Evolutionary conservation across 2,113 vertebrate species (phyloP).

Genomic region (Zootoca vivipara): DNA sequence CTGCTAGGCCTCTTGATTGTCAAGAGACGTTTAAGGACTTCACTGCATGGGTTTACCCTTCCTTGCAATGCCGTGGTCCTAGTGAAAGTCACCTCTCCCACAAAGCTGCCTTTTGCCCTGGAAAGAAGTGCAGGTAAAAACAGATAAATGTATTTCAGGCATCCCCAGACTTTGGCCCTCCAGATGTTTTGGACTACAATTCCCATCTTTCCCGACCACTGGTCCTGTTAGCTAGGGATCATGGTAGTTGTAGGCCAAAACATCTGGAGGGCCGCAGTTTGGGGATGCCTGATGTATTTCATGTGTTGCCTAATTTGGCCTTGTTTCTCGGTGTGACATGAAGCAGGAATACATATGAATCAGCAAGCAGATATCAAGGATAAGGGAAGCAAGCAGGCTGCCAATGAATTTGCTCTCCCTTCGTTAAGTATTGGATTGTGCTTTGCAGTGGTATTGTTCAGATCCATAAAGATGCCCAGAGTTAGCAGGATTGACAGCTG

Average conservation of each 20-base stretch:
- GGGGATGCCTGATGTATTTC: too few species aligned
- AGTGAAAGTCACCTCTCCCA: not conserved
- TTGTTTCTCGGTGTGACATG: not conserved
- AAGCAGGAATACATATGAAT: not conserved
- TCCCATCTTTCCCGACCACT: too few species aligned
- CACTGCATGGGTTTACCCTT: not conserved
- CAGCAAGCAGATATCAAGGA: not conserved
- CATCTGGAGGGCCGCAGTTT: too few species aligned
- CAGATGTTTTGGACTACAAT: too few species aligned
- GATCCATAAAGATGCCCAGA: not conserved
- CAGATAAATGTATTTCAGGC: not conserved
- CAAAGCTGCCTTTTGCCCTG: not conserved
- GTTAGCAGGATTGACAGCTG: not conserved
- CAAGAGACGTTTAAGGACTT: not conserved
- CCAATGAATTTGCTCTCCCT: not conserved
- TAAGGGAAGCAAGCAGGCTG: not conserved
- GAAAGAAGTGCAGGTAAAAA: not conserved
- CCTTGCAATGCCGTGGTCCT: not conserved
- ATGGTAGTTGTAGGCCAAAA: too few species aligned
- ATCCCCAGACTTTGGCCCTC: too few species aligned
- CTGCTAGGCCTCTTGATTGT: not conserved
- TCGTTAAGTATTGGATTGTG: not conserved
- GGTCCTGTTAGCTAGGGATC: too few species aligned
- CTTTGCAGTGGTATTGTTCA: slow-evolving; percentile 14
- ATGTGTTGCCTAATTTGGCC: not conserved